Evolutionary conservation across 2,797 vertebrate species (phyloP).

Genomic region (Chiloscyllium punctatum): DNA sequence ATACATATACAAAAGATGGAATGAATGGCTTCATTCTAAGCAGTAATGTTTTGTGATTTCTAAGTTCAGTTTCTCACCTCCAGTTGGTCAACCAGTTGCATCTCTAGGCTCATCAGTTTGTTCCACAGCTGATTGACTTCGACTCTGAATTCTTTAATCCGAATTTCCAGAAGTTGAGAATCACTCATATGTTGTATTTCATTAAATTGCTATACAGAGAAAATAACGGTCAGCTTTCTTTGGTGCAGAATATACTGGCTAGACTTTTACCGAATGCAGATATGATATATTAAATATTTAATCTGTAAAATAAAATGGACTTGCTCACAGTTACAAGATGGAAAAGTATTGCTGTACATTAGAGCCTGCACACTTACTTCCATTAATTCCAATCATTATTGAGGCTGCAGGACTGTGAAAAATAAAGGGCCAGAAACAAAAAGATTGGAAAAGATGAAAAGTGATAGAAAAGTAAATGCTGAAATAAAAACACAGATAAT

Average conservation of each 20-base stretch:
- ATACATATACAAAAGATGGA: no score
- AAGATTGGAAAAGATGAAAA: no score
- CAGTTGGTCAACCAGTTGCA: slow-evolving; percentile 66
- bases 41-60: not conserved
- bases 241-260: no score
- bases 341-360: not conserved
- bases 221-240: not conserved
- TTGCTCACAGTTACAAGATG: not conserved
- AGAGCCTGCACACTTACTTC: not conserved
- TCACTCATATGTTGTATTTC: slow-evolving; percentile 56
- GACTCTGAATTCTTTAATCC: slow-evolving; percentile 48
- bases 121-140: slow-evolving; percentile 58
- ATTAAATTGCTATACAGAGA: slow-evolving; percentile 52
- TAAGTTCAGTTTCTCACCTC: slow-evolving; percentile 61
- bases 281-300: not conserved
- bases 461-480: no score
- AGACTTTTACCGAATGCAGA: not conserved
- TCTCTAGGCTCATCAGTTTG: slow-evolving; percentile 67
- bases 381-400: not conserved
- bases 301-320: not conserved
- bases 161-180: slow-evolving; percentile 44
- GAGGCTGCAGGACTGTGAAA: no score
- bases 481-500: no score
- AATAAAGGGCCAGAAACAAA: no score
- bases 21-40: no score